These are phyloP conservation scores for Oxystoma pomonae DNA, from an alignment of 2,888 invertebrate genomes.

Conservation along the genomic window DNA sequence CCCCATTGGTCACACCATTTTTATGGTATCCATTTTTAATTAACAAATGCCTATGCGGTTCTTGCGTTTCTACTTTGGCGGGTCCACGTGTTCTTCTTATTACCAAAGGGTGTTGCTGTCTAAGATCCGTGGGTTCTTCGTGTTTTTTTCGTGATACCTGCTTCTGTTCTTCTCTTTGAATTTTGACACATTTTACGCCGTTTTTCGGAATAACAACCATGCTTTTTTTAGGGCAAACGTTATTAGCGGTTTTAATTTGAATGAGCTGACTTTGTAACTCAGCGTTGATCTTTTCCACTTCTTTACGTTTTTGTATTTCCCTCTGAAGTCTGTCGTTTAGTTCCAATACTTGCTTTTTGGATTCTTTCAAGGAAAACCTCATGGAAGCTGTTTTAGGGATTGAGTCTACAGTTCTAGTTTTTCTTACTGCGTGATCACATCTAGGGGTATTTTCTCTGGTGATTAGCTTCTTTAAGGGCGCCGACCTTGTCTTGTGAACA, in stretches of 20 bases:
- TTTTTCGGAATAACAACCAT: conserved; percentile 17
- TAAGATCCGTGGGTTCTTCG: conserved; percentile 5
- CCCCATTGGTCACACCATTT: conserved; percentile 12
- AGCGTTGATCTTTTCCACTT: conserved; percentile 58
- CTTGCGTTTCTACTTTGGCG: neutral
- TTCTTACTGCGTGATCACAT: conserved; percentile 26
- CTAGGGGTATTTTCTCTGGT: conserved; percentile 19
- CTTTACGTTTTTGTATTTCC: conserved; percentile 58
- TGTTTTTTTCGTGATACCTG: conserved; percentile 2
- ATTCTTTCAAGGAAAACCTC: conserved; percentile 15
- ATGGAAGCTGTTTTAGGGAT: conserved; percentile 18
- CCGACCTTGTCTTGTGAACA: conserved; percentile 37
- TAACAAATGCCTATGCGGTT: conserved; percentile 1
- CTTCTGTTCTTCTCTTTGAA: neutral
- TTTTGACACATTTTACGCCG: conserved; percentile 2
- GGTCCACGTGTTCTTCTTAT: conserved; percentile 9
- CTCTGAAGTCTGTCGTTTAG: conserved; percentile 59
- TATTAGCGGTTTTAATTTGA: conserved; percentile 44
- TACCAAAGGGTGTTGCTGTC: neutral
- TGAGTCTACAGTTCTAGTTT: conserved; percentile 31
- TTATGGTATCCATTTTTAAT: conserved; percentile 21
- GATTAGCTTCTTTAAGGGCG: conserved; percentile 30
- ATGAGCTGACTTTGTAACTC: conserved; percentile 59
- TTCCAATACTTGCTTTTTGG: conserved; percentile 32
- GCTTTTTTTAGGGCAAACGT: conserved; percentile 18